Conservation (phyloP, 2,113 vertebrate species). For the Aleadryas rufinucha region DNA sequence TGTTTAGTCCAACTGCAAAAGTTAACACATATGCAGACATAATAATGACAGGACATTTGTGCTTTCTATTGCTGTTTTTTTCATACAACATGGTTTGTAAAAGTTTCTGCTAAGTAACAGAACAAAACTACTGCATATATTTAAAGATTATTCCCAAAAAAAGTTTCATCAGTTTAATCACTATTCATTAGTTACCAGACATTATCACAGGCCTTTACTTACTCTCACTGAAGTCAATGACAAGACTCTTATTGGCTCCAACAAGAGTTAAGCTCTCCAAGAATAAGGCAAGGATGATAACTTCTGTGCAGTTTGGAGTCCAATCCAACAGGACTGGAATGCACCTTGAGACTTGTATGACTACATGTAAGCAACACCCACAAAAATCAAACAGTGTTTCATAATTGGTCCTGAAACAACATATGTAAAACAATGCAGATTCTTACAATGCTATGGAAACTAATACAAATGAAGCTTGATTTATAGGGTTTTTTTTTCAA, state of each 20-base stretch:
- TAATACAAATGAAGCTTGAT: conserved; percentile 23
- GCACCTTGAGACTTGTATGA: conserved; percentile 11
- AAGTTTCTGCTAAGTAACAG: conserved; percentile 8
- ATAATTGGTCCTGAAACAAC: conserved; percentile 37
- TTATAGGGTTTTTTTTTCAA: neutral
- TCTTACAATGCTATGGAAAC: conserved; percentile 15
- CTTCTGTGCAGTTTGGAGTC: neutral
- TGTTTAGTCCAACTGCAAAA: neutral
- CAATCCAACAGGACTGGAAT: neutral
- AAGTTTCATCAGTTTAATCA: conserved; percentile 19
- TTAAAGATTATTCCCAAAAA: conserved; percentile 21
- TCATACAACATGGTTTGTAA: neutral
- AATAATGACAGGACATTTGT: neutral
- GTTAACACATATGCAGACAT: neutral
- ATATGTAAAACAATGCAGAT: neutral
- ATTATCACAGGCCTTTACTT: conserved; percentile 2
- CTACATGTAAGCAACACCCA: conserved; percentile 27
- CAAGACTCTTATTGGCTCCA: neutral
- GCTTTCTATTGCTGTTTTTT: neutral
- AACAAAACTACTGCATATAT: neutral
- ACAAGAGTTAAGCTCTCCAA: neutral
- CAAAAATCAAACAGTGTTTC: conserved; percentile 38
- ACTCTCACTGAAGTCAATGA: neutral
- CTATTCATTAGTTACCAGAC: conserved; percentile 3
- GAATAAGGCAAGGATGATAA: conserved; percentile 59